Evolutionary conservation across 2,113 vertebrate species (phyloP), one percentile per base, ranked within the genome.

Genomic region (Pyxicephalus adspersus): DNA sequence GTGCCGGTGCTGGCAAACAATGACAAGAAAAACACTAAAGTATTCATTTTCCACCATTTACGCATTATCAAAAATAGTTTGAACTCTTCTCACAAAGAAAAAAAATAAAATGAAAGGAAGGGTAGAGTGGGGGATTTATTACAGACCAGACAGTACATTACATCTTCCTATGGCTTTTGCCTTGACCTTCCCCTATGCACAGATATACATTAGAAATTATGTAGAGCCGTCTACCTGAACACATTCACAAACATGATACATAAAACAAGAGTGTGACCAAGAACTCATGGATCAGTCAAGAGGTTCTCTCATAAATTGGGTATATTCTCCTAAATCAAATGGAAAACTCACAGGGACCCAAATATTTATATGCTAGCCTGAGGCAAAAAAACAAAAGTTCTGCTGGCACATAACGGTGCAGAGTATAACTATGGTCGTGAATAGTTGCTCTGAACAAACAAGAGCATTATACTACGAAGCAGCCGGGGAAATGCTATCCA

Each of bases 21-120:
- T 93, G 91, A 94, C 94, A 94, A 93, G 91, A 91, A n/a, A n/a
- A 61, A 91, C 91, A 94, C 93, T 93, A 95, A 70, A 91, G 90
- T 91, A 92, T 92, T 91, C 93, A 93, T 94, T 31, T 94, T 93
- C 91, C 92, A 94, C 92, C 92, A 92, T 94, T 94, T 94, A 95
- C 90, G 93, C 91, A 89, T 93, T 97, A 97, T 96, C 94, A 97
- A 98, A 96, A 96, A 97, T 96, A 98, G 93, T 95, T 91, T 94
- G 91, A 92, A 93, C 91, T 93, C 95, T 95, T 94, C 94, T 95
- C 94, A 93, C 91, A 91, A 94, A 94, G 92, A 91, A 93, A 90
- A 91, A 95, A 92, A 87, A 91, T 90, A 92, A 85, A 61, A 54
- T 50, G 26, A 23, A 60, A 63, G 7, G 20, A 52, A 9, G 17